Evolutionary conservation across 2,888 invertebrate species (phyloP), one percentile per base, ranked within the genome.

Genomic region (Panorpa germanica): DNA sequence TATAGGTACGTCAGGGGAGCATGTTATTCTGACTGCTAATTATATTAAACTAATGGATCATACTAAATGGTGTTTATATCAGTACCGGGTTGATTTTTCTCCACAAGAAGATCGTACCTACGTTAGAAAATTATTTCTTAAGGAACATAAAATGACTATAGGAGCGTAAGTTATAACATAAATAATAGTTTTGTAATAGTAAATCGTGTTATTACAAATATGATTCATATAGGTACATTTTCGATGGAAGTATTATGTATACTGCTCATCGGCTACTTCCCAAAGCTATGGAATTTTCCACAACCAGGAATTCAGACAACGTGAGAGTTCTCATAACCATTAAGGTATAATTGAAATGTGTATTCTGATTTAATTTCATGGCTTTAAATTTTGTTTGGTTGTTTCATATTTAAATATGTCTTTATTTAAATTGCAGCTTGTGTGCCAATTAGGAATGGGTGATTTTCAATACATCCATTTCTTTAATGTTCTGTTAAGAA

Each of bases 401-500:
- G n/a, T n/a, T n/a, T n/a, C n/a, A n/a, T n/a, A n/a, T n/a, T n/a
- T n/a, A n/a, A n/a, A n/a, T n/a, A n/a, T n/a, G n/a, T n/a, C n/a
- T n/a, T n/a, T n/a, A n/a, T n/a, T n/a, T n/a, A n/a, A n/a, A n/a
- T n/a, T n/a, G n/a, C n/a, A n/a, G n/a, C n/a, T n/a, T n/a, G n/a
- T n/a, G n/a, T n/a, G n/a, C n/a, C n/a, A n/a, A n/a, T n/a, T n/a
- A n/a, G n/a, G n/a, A n/a, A n/a, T n/a, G n/a, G n/a, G n/a, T n/a
- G n/a, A n/a, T n/a, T n/a, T n/a, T n/a, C n/a, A n/a, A n/a, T n/a
- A n/a, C n/a, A n/a, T n/a, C n/a, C n/a, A n/a, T n/a, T n/a, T n/a
- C n/a, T n/a, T n/a, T n/a, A n/a, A 85, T 42, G 66, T 83, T 4
- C 65, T 83, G 0, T 63, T 83, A 39, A 57, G 81, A 3, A 73